Conservation (phyloP, 2,113 vertebrate species). For the Fukomys damarensis region DNA sequence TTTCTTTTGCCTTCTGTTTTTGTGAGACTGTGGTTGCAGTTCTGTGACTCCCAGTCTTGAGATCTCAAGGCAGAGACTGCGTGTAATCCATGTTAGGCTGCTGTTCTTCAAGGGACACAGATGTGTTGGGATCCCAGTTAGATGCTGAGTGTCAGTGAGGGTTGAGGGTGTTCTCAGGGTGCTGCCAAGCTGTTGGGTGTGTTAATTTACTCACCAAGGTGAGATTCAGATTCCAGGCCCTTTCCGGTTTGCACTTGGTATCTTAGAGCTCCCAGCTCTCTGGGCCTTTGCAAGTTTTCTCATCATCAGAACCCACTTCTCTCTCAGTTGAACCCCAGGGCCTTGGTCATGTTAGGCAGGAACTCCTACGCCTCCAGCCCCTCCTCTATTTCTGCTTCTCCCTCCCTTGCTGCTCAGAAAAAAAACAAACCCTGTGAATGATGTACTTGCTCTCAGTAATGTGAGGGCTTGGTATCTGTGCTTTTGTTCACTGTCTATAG, state of each 20-base stretch:
- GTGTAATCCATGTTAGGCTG: background rate
- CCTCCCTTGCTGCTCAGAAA: background rate
- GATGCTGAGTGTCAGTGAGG: background rate
- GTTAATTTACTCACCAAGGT: background rate
- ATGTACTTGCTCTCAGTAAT: background rate
- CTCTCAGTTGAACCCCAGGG: background rate
- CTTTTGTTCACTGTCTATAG: background rate
- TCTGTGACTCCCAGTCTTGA: background rate
- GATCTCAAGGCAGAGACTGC: background rate
- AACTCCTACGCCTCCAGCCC: background rate
- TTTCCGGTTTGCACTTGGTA: background rate
- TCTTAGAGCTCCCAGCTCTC: background rate
- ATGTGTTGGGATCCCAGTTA: background rate
- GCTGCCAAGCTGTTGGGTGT: background rate
- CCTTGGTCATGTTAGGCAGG: background rate
- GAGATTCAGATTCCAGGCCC: background rate
- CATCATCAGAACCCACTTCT: background rate
- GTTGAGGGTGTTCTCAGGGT: background rate
- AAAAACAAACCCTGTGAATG: background rate
- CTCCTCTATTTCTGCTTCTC: background rate
- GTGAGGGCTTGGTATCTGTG: background rate
- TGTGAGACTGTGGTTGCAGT: background rate
- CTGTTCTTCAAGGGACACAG: background rate
- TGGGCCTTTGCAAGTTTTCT: background rate
- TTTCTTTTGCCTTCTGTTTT: background rate